Evolutionary conservation across 1,140 invertebrate species (phyloP).

Genomic region (Drosophila novamexicana): DNA sequence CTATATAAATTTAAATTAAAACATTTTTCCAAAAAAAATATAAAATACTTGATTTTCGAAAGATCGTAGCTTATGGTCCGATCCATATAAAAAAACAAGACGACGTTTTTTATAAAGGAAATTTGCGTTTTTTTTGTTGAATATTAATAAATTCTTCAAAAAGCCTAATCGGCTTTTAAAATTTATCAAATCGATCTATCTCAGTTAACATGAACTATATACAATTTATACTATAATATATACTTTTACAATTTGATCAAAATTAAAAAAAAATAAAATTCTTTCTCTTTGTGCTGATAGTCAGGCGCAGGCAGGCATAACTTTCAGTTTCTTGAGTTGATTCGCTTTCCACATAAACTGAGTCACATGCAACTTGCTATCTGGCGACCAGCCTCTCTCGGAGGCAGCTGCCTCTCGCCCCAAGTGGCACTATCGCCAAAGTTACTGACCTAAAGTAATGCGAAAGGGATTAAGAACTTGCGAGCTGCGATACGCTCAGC

Average conservation of each 20-base stretch:
- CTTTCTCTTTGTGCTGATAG: not conserved
- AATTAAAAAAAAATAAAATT: not conserved
- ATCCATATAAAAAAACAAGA: too few species aligned
- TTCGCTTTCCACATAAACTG: not conserved
- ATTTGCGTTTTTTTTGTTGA: too few species aligned
- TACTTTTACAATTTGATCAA: not conserved
- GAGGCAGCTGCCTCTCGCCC: not conserved
- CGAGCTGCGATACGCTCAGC: not conserved
- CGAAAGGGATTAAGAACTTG: constrained; percentile 55
- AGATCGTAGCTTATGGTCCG: too few species aligned
- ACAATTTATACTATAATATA: too few species aligned
- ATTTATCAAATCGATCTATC: too few species aligned
- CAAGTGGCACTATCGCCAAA: constrained; percentile 21
- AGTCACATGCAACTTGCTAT: not conserved
- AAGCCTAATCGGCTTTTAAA: too few species aligned
- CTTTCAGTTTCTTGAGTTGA: constrained; percentile 3
- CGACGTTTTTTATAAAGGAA: too few species aligned
- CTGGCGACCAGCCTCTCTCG: not conserved
- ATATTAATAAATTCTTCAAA: too few species aligned
- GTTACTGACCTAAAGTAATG: constrained; percentile 76
- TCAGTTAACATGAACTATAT: too few species aligned
- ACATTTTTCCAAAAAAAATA: too few species aligned
- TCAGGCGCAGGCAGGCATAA: not conserved
- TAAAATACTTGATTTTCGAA: too few species aligned
- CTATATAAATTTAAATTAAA: too few species aligned